Evolutionary conservation across 2,888 invertebrate species (phyloP).

Genomic region (Epicampocera succincta): DNA sequence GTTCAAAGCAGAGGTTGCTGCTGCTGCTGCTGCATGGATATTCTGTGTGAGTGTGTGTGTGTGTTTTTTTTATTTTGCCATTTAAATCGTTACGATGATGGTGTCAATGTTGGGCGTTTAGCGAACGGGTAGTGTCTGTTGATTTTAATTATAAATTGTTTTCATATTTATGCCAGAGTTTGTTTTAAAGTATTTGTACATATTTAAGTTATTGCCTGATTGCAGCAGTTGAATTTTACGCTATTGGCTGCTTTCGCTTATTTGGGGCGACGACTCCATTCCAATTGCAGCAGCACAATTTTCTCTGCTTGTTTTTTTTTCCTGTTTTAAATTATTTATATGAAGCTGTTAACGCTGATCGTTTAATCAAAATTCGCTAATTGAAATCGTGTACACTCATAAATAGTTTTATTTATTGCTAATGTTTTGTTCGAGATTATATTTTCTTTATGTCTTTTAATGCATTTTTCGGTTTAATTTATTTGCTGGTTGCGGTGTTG

Average conservation of each 20-base stretch:
- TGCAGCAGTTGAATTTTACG: constrained; percentile 21
- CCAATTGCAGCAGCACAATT: constrained; percentile 47
- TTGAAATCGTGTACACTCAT: constrained; percentile 69
- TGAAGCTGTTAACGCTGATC: constrained; percentile 69
- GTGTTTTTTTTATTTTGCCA: not conserved
- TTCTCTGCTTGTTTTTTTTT: constrained; percentile 19
- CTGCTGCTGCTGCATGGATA: constrained; percentile 23
- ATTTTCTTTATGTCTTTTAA: constrained; percentile 31
- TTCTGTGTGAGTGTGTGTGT: no score
- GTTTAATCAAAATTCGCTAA: constrained; percentile 66
- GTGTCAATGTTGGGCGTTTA: constrained; percentile 58
- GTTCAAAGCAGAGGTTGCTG: constrained; percentile 5
- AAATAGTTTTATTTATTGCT: constrained; percentile 64
- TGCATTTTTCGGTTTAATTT: not conserved
- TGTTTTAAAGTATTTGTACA: constrained; percentile 39
- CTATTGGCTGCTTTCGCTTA: constrained; percentile 20
- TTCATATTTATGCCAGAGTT: constrained; percentile 58
- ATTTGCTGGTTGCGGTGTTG: not conserved
- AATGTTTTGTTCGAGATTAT: constrained; percentile 30
- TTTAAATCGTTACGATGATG: constrained; percentile 35
- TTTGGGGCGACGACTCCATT: constrained; percentile 38
- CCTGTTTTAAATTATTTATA: constrained; percentile 42
- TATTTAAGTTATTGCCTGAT: constrained; percentile 39
- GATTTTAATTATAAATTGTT: constrained; percentile 69
- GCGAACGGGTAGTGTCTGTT: constrained; percentile 46